These are phyloP conservation scores for Spea hammondii DNA, from an alignment of 2,797 vertebrate genomes.

Conservation along the genomic window DNA sequence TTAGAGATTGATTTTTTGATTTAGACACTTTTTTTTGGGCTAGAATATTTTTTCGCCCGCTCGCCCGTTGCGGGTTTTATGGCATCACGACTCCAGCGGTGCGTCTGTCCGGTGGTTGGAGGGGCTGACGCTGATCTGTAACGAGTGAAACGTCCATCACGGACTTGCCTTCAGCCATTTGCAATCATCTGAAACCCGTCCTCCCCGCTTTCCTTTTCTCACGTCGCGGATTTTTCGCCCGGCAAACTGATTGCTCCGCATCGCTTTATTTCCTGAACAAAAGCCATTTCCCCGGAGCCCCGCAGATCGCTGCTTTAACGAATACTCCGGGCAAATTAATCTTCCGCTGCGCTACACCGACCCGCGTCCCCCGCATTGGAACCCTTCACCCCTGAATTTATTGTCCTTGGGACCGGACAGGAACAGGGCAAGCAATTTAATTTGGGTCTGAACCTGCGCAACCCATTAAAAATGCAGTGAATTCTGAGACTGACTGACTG, in stretches of 20 bases:
- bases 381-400: constrained; percentile 24
- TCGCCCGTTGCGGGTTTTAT: background rate
- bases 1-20: too few relatives aligned
- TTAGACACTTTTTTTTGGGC: too few relatives aligned
- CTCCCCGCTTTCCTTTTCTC: background rate
- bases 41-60: too few relatives aligned
- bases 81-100: background rate
- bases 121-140: background rate
- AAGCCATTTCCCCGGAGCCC: constrained; percentile 8
- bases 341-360: background rate
- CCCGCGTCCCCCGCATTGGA: constrained; percentile 10
- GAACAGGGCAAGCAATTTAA: constrained; percentile 1
- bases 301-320: constrained; percentile 10
- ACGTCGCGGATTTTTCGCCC: background rate
- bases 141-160: constrained; percentile 15
- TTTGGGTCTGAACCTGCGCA: background rate
- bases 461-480: background rate
- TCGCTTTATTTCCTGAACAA: constrained; percentile 13
- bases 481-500: background rate
- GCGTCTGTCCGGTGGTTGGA: background rate
- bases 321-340: constrained; percentile 27
- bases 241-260: constrained; percentile 24
- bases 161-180: constrained; percentile 11
- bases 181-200: background rate
- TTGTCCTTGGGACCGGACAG: constrained; percentile 1